Evolutionary conservation across 2,888 invertebrate genomes (phyloP), one percentile per base, ranked within the genome.

Genomic region (Ophioninae sp.): DNA sequence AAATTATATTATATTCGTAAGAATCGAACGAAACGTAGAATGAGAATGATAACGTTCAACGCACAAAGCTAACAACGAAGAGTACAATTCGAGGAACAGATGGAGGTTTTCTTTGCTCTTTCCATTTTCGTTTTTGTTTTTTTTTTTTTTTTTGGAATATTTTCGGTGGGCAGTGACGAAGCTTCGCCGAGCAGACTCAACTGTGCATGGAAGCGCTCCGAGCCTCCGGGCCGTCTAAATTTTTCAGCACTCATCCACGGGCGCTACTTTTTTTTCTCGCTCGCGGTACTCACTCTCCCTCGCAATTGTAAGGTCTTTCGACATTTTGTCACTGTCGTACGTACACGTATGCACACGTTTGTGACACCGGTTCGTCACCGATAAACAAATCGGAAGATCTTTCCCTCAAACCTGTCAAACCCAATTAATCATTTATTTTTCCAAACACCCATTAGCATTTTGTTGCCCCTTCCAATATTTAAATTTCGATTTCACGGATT

Each of bases 81-180:
- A 62, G 69, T 78, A 81, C 39, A 65, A 78, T 78, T 75, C 69
- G 73, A 50, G 50, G 78, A 81, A 79, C 79, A 68, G 78, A 78
- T 81, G 70, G 69, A 65, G 78, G 74, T 73, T 78, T 67, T 72
- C n/a, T 57, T 37, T 30, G 20, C n/a, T 62, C 70, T 37, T 44
- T 77, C 57, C 7, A 23, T 70, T 68, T 68, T 50, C 64, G 70
- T 30, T 62, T 73, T 70, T 75, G 82, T 67, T 77, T 73, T 50
- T 70, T 75, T 84, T 67, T 77, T 73, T 50, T 69, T 85, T 83
- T 86, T 84, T 84, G 81, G 86, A 85, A 85, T 84, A 82, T 78
- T 85, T 81, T 84, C 85, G 85, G 84, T 85, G 84, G 85, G 86
- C 84, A 86, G 23, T 84, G 69, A 79, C 74, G 72, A 83, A 83